Conservation (phyloP, 2,888 invertebrate genomes). For the Drosophila gaucha region DNA sequence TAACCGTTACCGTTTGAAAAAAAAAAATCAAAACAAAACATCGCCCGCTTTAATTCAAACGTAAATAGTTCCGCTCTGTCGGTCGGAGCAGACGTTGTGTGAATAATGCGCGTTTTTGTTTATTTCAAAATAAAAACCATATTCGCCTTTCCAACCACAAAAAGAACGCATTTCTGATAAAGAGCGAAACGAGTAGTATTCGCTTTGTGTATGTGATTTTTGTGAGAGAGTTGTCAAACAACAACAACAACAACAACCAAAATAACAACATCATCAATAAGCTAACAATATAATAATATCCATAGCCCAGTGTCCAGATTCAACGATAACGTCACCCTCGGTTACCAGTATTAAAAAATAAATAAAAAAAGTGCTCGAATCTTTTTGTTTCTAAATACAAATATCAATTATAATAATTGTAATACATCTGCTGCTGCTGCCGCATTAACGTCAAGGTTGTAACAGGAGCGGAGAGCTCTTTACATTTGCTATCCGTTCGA, state of each 20-base stretch:
- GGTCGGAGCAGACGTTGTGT: constrained; percentile 41
- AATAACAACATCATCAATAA: constrained; percentile 28
- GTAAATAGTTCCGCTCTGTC: constrained; percentile 43
- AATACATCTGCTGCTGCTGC: constrained; percentile 39
- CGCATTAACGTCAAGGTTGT: constrained; percentile 56
- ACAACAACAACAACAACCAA: constrained; percentile 28
- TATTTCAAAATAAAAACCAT: constrained; percentile 80
- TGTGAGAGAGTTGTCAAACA: constrained; percentile 19
- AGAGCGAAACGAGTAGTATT: constrained; percentile 29
- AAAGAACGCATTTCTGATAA: constrained; percentile 80
- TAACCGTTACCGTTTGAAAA: constrained; percentile 14
- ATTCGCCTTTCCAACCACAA: constrained; percentile 80
- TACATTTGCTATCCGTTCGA: constrained; percentile 48
- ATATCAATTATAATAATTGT: constrained; percentile 68
- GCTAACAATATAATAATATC: constrained; percentile 19
- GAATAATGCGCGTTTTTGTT: constrained; percentile 72
- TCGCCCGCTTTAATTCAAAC: constrained; percentile 24
- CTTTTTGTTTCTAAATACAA: constrained; percentile 61
- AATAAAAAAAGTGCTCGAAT: constrained; percentile 67
- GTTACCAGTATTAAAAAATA: constrained; percentile 53
- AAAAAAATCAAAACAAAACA: constrained; percentile 8
- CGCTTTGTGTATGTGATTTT: constrained; percentile 29
- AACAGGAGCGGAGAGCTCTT: constrained; percentile 51
- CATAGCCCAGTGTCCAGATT: constrained; percentile 26
- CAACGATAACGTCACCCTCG: constrained; percentile 64